Evolutionary conservation across 2,888 invertebrate species (phyloP), one percentile per base, ranked within the genome.

Genomic region (Trichacis sp.): DNA sequence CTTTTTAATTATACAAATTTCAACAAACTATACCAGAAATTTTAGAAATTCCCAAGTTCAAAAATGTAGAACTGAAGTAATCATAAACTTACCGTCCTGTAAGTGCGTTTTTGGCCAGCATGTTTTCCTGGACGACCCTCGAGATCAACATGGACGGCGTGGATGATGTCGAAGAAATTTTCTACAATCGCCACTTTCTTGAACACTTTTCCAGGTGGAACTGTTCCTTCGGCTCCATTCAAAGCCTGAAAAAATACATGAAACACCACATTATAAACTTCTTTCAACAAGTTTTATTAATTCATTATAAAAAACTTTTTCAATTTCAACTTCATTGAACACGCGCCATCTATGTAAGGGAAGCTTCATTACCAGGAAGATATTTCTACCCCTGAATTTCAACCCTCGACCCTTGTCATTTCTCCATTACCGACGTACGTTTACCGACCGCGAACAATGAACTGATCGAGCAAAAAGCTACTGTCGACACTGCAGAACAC

Each of bases 111-210:
- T 84, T 97, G 97, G 38, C 97, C 97, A n/a, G 97, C 97, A 82
- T 97, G 97, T 85, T 96, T 95, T 57, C 96, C 96, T 51, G 92
- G 92, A 72, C 95, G 88, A 51, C 96, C 96, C 83, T 96, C 96
- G 77, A 95, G 88, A 81, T 96, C 96, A 54, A 97, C 96, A 84
- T 97, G 97, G 12, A 97, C 95, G 50, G 93, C 93, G 86, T 96
- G 96, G 80, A 97, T 97, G 70, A 97, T 97, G 83, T 97, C 94
- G 84, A 96, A 97, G 87, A 97, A 97, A 81, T 97, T 95, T 86
- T 97, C 97, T n/a, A 97, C 97, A 33, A 97, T 92, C 0, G 97
- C 97, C 46, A 97, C 97, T 83, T 95, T 93, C 79, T 96, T 92
- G 85, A 93, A 96, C 12, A 92, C 90, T 53, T 92, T 89, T 60